phyloP scores from a whole-genome alignment of 1,140 invertebrate species.

The Callitettix versicolor region DNA sequence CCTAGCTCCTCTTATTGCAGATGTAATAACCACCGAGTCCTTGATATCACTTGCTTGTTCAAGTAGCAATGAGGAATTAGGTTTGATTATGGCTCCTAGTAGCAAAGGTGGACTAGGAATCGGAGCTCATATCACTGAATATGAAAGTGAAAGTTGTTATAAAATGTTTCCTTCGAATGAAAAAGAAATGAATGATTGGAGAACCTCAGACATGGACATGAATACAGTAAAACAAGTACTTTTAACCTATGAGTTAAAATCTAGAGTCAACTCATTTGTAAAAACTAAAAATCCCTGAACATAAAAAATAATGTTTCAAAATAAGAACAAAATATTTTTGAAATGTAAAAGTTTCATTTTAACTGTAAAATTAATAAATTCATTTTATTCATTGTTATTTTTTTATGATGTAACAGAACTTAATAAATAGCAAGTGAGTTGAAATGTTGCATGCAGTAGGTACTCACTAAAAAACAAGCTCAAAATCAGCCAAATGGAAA shows the following conservation, averaged over 20 bases:
- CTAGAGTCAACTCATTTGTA: not conserved
- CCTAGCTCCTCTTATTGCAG: not conserved
- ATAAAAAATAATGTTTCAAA: no score
- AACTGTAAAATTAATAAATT: no score
- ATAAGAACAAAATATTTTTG: no score
- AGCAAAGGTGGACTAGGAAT: conserved; percentile 1
- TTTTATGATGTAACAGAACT: no score
- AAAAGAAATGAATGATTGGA: not conserved
- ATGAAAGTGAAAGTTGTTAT: no score
- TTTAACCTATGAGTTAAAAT: not conserved
- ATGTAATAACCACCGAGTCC: conserved; percentile 1
- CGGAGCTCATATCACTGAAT: not conserved
- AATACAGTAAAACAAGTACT: not conserved
- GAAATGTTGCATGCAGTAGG: no score
- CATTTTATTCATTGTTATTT: no score
- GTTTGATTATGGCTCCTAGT: not conserved
- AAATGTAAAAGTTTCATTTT: no score
- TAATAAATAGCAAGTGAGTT: no score
- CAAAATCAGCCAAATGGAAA: no score
- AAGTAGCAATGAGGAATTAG: conserved; percentile 2
- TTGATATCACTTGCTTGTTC: conserved; percentile 1
- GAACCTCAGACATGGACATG: not conserved
- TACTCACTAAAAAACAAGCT: no score
- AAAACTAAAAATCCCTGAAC: not conserved
- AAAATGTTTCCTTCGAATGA: not conserved